Percentiles rank a stretch among this genome's conserved stretches.
Evolutionary conservation across 1,140 invertebrate species (phyloP).

Genomic region (Formica selysi): DNA sequence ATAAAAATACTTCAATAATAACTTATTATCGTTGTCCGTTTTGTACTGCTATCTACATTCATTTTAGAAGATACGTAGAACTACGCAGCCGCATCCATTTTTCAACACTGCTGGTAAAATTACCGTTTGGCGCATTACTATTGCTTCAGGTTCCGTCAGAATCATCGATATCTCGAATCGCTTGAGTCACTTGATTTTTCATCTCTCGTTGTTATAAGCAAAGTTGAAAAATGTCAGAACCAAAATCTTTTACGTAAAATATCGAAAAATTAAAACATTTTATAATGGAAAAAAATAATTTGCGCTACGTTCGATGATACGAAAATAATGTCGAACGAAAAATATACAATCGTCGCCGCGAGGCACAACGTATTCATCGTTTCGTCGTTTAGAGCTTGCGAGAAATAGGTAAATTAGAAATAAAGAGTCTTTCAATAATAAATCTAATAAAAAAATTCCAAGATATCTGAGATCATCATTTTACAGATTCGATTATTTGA

Average conservation of each 20-base stretch:
- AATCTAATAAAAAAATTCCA: not conserved
- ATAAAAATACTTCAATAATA: too few relatives aligned
- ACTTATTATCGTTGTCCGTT: too few relatives aligned
- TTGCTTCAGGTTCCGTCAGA: not conserved
- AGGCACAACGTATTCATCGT: not conserved
- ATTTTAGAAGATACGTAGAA: too few relatives aligned
- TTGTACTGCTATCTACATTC: not conserved
- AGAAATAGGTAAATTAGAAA: slow-evolving; percentile 8
- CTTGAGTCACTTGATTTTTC: slow-evolving; percentile 21
- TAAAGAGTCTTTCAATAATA: not conserved
- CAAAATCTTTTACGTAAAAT: slow-evolving; percentile 32
- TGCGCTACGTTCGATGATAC: not conserved
- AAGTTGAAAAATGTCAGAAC: slow-evolving; percentile 25
- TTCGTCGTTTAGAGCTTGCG: not conserved
- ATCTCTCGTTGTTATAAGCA: not conserved
- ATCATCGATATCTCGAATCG: slow-evolving; percentile 41
- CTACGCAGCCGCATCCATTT: too few relatives aligned
- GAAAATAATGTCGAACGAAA: slow-evolving; percentile 23
- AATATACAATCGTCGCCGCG: not conserved
- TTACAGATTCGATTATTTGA: not conserved
- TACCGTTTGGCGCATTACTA: too few relatives aligned
- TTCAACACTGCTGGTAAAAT: too few relatives aligned
- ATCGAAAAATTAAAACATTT: not conserved
- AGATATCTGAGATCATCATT: not conserved
- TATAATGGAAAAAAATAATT: not conserved